Evolutionary conservation across 2,888 invertebrate genomes (phyloP), one percentile per base, ranked within the genome.

Genomic region (Meliscaeva auricollis): DNA sequence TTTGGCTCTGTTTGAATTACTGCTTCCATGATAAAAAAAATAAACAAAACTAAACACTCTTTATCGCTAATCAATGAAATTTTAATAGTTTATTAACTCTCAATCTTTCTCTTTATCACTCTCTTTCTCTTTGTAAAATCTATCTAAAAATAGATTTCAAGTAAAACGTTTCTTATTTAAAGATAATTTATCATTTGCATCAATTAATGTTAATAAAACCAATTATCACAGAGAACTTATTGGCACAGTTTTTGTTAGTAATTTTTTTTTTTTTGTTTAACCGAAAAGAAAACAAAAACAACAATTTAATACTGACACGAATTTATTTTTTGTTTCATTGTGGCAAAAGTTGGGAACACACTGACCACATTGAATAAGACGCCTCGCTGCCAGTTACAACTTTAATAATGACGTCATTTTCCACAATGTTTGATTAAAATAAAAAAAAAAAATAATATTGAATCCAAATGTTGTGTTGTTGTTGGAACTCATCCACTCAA

Each of bases 381-480:
- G 1, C 15, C 44, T 44, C 1, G 8, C 2, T 26, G 26, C 26
- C n/a, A n/a, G n/a, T n/a, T n/a, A n/a, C n/a, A n/a, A n/a, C n/a
- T n/a, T n/a, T n/a, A n/a, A 26, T 4, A 26, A 4, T 26, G 26
- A 26, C 26, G 26, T 26, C 26, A 26, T 26, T 26, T 26, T 26
- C 26, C 26, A 26, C 26, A 4, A 26, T 3, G 26, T 26, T 4
- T 4, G 26, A 26, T 26, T 3, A 3, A 26, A 26, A 26, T 26
- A 26, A 4, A 26, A 26, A 26, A 4, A 26, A 26, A 4, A 26
- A 26, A 26, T 26, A n/a, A 4, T 80, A 62, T 69, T 69, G 68
- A 3, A 13, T 60, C 17, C 20, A 48, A 11, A 48, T 74, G 46
- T 54, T 72, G 44, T 60, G 41, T 56, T 73, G 50, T 56, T 11